Percentiles rank a stretch among this genome's conserved stretches.
Conservation (phyloP, 2,888 invertebrate species). For the Phorcus lineatus region DNA sequence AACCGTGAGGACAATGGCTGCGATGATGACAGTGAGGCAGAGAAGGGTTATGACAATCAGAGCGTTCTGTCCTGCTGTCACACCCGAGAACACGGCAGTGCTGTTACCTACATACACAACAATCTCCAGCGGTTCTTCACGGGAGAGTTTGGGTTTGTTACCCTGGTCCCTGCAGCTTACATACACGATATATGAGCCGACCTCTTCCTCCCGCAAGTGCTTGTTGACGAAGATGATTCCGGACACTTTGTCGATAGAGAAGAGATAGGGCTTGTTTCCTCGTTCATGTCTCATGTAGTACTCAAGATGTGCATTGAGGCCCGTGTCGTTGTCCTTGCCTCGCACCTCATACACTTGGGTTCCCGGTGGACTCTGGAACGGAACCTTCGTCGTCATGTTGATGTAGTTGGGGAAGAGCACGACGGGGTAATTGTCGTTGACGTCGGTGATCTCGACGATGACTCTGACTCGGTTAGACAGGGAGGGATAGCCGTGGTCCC, state of each 20-base stretch:
- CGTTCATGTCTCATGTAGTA: background rate
- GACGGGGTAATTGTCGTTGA: slow-evolving; percentile 69
- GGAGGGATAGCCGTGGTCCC: slow-evolving; percentile 11
- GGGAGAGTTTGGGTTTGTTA: background rate
- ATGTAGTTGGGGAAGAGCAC: slow-evolving; percentile 59
- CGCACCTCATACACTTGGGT: background rate
- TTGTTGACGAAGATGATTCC: slow-evolving; percentile 15
- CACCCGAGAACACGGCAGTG: background rate
- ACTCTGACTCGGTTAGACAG: slow-evolving; percentile 43
- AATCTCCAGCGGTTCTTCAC: background rate
- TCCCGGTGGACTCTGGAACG: slow-evolving; percentile 29
- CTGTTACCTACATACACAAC: background rate
- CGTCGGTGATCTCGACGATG: slow-evolving; percentile 57
- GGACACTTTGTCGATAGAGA: background rate
- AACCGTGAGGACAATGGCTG: slow-evolving; percentile 58
- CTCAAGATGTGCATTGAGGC: background rate
- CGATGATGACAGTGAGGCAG: slow-evolving; percentile 58
- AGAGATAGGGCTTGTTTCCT: background rate
- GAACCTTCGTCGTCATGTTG: slow-evolving; percentile 56
- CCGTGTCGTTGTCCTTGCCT: background rate
- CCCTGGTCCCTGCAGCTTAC: background rate
- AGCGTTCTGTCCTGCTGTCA: slow-evolving; percentile 40
- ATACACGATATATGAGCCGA: slow-evolving; percentile 7
- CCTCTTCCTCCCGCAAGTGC: background rate
- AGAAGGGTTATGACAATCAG: slow-evolving; percentile 62